Conservation (phyloP, 1,140 invertebrate genomes). For the Oedothorax gibbosus region DNA sequence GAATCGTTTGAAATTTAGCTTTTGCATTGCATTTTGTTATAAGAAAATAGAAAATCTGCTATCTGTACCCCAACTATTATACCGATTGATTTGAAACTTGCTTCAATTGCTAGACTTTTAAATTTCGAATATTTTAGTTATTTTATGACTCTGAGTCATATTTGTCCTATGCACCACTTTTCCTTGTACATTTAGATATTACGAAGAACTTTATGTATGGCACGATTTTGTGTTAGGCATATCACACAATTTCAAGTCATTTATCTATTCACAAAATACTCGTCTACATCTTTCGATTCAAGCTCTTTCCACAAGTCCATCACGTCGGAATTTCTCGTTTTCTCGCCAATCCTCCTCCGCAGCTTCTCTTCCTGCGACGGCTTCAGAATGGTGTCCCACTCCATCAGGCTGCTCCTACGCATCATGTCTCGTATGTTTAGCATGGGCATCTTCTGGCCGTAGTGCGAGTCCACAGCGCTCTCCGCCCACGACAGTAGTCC, state of each 20-base stretch:
- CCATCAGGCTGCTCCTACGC: slow-evolving; percentile 48
- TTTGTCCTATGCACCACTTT: no score
- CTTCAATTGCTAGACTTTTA: no score
- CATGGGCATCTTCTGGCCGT: slow-evolving; percentile 11
- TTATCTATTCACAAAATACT: slow-evolving; percentile 9
- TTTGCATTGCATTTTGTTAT: no score
- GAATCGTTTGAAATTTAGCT: no score
- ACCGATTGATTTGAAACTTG: no score
- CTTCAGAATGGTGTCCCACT: slow-evolving; percentile 46
- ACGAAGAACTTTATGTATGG: no score
- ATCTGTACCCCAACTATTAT: no score
- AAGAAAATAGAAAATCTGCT: no score
- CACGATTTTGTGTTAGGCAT: no score
- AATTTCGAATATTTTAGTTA: no score
- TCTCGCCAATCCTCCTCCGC: slow-evolving; percentile 20
- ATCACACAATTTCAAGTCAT: not conserved
- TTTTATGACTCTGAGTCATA: no score
- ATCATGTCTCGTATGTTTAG: slow-evolving; percentile 28
- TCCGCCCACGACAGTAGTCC: slow-evolving; percentile 49
- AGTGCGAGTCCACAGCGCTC: slow-evolving; percentile 52
- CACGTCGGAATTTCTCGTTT: slow-evolving; percentile 11
- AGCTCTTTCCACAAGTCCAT: slow-evolving; percentile 41
- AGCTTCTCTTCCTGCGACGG: slow-evolving; percentile 40
- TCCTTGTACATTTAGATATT: no score
- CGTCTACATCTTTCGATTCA: not conserved